phyloP scores from a whole-genome alignment of 1,140 invertebrate genomes.

The Drosophila mauritiana region DNA sequence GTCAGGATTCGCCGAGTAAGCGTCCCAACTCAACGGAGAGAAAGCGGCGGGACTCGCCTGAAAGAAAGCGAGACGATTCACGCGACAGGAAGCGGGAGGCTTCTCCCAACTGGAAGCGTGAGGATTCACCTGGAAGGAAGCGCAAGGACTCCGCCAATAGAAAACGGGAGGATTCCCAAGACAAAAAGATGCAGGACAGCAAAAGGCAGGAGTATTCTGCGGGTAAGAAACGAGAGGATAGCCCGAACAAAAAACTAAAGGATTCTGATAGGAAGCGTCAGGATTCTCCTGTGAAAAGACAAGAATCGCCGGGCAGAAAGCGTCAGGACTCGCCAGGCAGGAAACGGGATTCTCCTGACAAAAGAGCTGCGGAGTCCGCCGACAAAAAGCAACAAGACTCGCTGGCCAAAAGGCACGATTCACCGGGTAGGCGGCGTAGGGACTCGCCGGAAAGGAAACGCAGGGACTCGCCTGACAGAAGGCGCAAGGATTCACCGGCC shows the following conservation, averaged over 20 bases:
- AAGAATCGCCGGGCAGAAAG: constrained; percentile 11
- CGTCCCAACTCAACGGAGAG: constrained; percentile 26
- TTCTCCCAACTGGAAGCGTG: constrained; percentile 6
- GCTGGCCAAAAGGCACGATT: constrained; percentile 14
- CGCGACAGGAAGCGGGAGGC: constrained; percentile 2
- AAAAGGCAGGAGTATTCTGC: constrained; percentile 18
- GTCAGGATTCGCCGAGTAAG: constrained; percentile 18
- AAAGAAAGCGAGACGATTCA: constrained; percentile 6
- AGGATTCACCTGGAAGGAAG: constrained; percentile 8
- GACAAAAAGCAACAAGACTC: constrained; percentile 13
- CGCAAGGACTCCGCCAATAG: not conserved
- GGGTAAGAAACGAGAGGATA: not conserved
- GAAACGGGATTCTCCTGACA: not conserved
- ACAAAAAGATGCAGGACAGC: constrained; percentile 26
- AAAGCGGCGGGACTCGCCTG: constrained; percentile 2
- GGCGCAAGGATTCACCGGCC: constrained; percentile 19
- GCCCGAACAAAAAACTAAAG: not conserved
- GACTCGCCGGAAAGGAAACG: constrained; percentile 38
- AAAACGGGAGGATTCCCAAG: constrained; percentile 13
- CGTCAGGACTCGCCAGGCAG: not conserved
- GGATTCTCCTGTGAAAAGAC: constrained; percentile 4
- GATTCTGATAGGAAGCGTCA: constrained; percentile 13
- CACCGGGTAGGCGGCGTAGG: constrained; percentile 13
- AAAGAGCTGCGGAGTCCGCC: constrained; percentile 28
- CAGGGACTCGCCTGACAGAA: constrained; percentile 9